These are phyloP conservation scores for Hydrolagus affinis DNA, from an alignment of 2,113 vertebrate species.

Conservation along the genomic window DNA sequence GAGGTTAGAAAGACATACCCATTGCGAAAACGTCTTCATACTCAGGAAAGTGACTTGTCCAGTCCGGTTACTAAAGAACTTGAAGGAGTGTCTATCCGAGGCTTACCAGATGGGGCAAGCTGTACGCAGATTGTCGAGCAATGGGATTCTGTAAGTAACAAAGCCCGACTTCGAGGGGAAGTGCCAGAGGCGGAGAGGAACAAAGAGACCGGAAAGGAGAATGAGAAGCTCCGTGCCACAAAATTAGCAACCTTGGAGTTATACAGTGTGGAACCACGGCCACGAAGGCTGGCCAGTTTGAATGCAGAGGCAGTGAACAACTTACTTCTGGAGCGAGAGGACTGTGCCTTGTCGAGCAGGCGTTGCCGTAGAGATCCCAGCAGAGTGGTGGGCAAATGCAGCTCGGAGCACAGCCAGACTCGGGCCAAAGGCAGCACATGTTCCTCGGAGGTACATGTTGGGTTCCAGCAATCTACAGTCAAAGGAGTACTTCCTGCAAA, in stretches of 20 bases:
- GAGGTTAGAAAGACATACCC: constrained; percentile 65
- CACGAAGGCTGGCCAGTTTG: constrained; percentile 86
- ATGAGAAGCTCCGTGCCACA: constrained; percentile 51
- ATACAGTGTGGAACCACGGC: constrained; percentile 66
- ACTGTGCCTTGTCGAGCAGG: constrained; percentile 51
- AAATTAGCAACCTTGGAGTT: constrained; percentile 35
- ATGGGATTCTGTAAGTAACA: background rate
- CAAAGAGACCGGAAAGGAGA: constrained; percentile 33
- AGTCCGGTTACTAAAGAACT: constrained; percentile 66
- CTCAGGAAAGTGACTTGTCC: constrained; percentile 45
- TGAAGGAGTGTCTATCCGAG: constrained; percentile 78
- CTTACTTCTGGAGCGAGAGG: constrained; percentile 72
- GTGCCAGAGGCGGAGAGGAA: constrained; percentile 37
- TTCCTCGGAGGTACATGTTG: constrained; percentile 32
- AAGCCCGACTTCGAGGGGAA: background rate
- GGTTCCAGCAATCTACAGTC: no score
- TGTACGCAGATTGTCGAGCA: constrained; percentile 47
- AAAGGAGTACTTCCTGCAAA: background rate
- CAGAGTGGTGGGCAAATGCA: background rate
- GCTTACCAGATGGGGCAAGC: constrained; percentile 40
- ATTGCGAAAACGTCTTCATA: constrained; percentile 51
- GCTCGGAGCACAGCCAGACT: background rate
- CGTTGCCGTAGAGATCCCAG: constrained; percentile 34
- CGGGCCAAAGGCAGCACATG: constrained; percentile 36
- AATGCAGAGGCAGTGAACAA: constrained; percentile 94